A percentile compares a stretch with the other conserved stretches of the same genome.
phyloP scores from a whole-genome alignment of 1,140 invertebrate genomes.

The Vanessa tameamea region DNA sequence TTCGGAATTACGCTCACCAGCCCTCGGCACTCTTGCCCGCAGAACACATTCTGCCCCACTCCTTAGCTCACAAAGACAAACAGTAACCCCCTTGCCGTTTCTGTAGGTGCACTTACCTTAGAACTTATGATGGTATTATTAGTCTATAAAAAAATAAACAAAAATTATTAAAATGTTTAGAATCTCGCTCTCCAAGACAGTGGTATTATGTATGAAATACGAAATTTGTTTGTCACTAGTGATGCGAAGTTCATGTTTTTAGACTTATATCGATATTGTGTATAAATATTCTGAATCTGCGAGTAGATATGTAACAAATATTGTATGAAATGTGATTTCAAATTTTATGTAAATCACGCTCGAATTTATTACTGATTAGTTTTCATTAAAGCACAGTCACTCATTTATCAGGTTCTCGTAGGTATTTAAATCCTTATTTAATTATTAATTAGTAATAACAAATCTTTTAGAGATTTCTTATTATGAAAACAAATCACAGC shows the following conservation, averaged over 20 bases:
- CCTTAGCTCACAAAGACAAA: constrained; percentile 79
- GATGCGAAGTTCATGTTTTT: constrained; percentile 71
- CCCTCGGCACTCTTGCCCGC: constrained; percentile 83
- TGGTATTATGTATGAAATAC: constrained; percentile 75
- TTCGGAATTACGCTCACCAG: constrained; percentile 97
- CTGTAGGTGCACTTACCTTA: constrained; percentile 66
- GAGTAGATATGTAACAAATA: constrained; percentile 64
- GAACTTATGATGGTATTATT: constrained; percentile 79
- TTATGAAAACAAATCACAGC: constrained; percentile 4
- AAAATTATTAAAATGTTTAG: constrained; percentile 75
- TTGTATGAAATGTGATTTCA: constrained; percentile 69
- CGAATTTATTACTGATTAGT: constrained; percentile 54
- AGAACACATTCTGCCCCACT: constrained; percentile 78
- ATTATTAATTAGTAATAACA: constrained; percentile 10
- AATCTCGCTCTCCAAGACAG: constrained; percentile 73
- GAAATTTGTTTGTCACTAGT: constrained; percentile 65
- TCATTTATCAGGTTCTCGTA: constrained; percentile 11
- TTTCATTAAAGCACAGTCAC: constrained; percentile 50
- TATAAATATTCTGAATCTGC: constrained; percentile 74
- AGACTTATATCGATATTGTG: constrained; percentile 71
- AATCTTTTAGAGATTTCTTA: background rate
- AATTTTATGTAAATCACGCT: constrained; percentile 44
- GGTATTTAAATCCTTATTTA: constrained; percentile 14
- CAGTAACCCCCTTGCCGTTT: constrained; percentile 69
- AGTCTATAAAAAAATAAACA: constrained; percentile 72